Conservation (phyloP, 1,140 invertebrate genomes). For the Bombus terrestris region DNA sequence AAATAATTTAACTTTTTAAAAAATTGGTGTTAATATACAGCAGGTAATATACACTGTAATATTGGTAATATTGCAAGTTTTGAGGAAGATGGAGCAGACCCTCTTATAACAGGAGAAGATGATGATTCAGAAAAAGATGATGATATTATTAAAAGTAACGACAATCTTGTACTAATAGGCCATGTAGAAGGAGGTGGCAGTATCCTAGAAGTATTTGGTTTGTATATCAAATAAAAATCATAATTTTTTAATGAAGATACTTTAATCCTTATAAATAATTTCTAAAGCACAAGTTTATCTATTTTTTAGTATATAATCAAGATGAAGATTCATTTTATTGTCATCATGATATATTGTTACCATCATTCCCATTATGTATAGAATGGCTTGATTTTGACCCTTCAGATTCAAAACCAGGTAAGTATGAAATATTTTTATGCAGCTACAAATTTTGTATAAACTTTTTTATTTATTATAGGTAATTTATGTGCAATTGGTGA, state of each 20-base stretch:
- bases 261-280: not conserved
- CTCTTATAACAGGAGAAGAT: conserved; percentile 84
- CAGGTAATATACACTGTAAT: conserved; percentile 74
- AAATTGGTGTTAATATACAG: conserved; percentile 60
- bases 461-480: conserved; percentile 79
- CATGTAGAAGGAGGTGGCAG: conserved; percentile 93
- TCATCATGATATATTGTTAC: conserved; percentile 95
- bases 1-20: conserved; percentile 9
- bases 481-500: conserved; percentile 96
- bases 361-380: conserved; percentile 94
- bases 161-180: conserved; percentile 96
- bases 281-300: not conserved
- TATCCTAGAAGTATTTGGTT: conserved; percentile 94
- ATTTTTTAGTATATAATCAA: conserved; percentile 93
- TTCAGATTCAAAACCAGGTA: conserved; percentile 85
- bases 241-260: not conserved
- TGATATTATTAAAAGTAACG: conserved; percentile 93
- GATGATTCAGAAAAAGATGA: conserved; percentile 95
- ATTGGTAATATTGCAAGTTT: conserved; percentile 83
- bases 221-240: conserved; percentile 62
- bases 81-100: conserved; percentile 84
- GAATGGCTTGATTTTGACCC: conserved; percentile 96
- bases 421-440: conserved; percentile 48
- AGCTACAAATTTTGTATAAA: conserved; percentile 2
- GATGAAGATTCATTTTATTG: conserved; percentile 94